Evolutionary conservation across 2,797 vertebrate species (phyloP).

Genomic region (Cossypha polioptera): DNA sequence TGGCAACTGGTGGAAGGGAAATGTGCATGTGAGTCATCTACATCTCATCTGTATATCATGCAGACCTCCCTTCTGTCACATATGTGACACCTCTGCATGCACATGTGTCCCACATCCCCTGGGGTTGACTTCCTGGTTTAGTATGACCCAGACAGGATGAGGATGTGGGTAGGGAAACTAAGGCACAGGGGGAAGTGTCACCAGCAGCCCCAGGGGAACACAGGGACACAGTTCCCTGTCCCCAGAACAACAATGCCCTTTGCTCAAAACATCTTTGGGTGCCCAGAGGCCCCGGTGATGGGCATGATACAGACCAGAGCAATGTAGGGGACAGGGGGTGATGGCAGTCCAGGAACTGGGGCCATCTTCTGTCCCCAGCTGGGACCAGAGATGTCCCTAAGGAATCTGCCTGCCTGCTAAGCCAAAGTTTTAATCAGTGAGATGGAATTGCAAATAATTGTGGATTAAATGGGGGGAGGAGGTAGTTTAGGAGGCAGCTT

Average conservation of each 20-base stretch:
- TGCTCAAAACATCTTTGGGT: background rate
- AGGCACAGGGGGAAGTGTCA: background rate
- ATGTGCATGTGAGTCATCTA: background rate
- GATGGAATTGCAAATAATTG: constrained; percentile 40
- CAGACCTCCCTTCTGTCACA: background rate
- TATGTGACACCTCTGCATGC: background rate
- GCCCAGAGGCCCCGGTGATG: background rate
- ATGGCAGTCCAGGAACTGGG: background rate
- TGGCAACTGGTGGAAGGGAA: background rate
- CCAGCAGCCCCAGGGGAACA: background rate
- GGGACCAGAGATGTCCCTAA: background rate
- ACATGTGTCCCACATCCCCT: fast-evolving
- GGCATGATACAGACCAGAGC: background rate
- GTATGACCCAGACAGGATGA: background rate
- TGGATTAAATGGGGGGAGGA: background rate
- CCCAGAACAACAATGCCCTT: fast-evolving
- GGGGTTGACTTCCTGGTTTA: fast-evolving
- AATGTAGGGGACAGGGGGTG: too few relatives aligned
- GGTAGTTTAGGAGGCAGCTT: background rate
- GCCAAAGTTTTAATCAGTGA: background rate
- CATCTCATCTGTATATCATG: background rate
- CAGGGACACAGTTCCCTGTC: background rate
- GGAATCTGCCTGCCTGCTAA: background rate
- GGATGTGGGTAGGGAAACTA: background rate
- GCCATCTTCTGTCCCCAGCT: background rate